A percentile compares a stretch with the other conserved stretches of the same genome.
Conservation (phyloP, 2,888 invertebrate genomes). For the Ophioninae sp. region DNA sequence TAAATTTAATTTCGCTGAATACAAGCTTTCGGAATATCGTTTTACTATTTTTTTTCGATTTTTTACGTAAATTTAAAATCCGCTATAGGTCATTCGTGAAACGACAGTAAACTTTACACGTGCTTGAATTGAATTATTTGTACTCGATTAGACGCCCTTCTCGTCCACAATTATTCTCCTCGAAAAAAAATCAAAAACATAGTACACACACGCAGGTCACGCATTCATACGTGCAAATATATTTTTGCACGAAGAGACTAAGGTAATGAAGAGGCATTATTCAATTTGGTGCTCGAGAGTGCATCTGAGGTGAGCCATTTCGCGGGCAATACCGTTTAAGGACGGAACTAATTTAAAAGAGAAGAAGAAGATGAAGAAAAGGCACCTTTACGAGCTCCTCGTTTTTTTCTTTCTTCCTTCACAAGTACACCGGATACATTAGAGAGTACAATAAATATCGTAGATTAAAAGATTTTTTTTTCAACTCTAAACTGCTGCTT, state of each 20-base stretch:
- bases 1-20: constrained; percentile 22
- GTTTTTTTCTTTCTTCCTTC: constrained; percentile 42
- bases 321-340: constrained; percentile 1
- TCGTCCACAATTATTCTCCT: constrained; percentile 38
- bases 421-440: constrained; percentile 54
- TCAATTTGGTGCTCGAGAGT: constrained; percentile 56
- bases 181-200: constrained; percentile 14
- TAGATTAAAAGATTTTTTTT: constrained; percentile 48
- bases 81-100: constrained; percentile 48
- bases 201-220: neutral
- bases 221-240: neutral
- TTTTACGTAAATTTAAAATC: constrained; percentile 30
- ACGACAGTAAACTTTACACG: constrained; percentile 60
- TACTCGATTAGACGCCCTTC: constrained; percentile 60
- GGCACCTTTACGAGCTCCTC: constrained; percentile 44
- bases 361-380: constrained; percentile 6
- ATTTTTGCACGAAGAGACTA: constrained; percentile 12
- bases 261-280: constrained; percentile 39
- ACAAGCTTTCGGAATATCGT: constrained; percentile 18
- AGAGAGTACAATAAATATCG: constrained; percentile 60
- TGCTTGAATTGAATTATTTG: constrained; percentile 62
- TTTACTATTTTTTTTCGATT: constrained; percentile 4
- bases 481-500: constrained; percentile 33
- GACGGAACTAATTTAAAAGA: constrained; percentile 43
- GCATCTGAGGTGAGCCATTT: constrained; percentile 42